Evolutionary conservation across 2,888 invertebrate species (phyloP), one percentile per base, ranked within the genome.

Genomic region (Isoperla grammatica): DNA sequence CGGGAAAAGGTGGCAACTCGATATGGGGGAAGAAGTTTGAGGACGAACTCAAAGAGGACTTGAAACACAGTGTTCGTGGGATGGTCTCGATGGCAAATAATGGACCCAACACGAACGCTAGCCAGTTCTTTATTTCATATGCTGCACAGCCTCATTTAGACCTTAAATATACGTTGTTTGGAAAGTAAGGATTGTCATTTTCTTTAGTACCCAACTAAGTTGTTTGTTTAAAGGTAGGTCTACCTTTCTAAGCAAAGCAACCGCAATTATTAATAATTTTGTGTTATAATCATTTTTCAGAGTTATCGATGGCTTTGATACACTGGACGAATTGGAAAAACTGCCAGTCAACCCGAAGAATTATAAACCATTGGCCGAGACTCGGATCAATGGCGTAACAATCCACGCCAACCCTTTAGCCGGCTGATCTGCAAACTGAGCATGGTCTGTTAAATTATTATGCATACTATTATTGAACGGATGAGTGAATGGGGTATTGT

Each of bases 321-420:
- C 90, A 0, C 77, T 99, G 39, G 98, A 99, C 74, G 95, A 96
- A 71, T 77, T 99, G 65, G 99, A 99, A 76, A 97, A 95, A 74
- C 78, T 94, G 63, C 85, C 90, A 56, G 96, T 99, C 0, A 94
- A 96, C 76, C 89, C 94, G 3, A 98, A 97, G 77, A 93, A 89
- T 68, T 95, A 84, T 72, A 84, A 86, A 68, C 98, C 98, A 0
- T 75, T 94, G 1, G 84, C 84, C 40, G 96, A 97, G 71, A 89
- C 88, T 23, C 84, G 85, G 74, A 89, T 99, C 67, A 90, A 90
- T 70, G 86, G 82, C 69, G 82, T 96, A 12, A 97, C 95, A 6
- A 94, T 99, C 71, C 99, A 99, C 79, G 96, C 98, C 2, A 99
- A 99, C 81, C 99, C 99, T 13, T 75, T 99, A 68, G 98, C 98